phyloP scores from a whole-genome alignment of 2,113 vertebrate species.

The Xiphorhynchus elegans region DNA sequence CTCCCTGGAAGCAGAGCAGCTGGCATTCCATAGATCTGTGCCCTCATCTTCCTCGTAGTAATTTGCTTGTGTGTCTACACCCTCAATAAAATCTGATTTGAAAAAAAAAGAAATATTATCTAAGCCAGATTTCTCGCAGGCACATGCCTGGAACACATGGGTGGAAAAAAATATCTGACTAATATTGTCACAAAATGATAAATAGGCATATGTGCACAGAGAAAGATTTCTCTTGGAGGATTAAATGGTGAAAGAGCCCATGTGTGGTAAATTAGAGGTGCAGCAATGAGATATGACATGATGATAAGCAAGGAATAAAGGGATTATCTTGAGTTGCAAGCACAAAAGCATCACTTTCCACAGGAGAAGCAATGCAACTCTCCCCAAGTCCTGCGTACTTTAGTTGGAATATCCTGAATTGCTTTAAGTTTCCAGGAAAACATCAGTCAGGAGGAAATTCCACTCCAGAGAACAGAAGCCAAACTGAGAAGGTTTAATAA shows the following conservation, averaged over 20 bases:
- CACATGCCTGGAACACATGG: not conserved
- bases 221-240: not conserved
- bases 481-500: not conserved
- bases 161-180: not conserved
- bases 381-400: not conserved
- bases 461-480: not conserved
- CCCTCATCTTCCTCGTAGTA: not conserved
- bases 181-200: not conserved
- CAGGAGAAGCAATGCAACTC: not conserved
- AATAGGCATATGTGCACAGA: not conserved
- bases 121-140: not conserved
- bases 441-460: not conserved
- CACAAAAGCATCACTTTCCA: not conserved
- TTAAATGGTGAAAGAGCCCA: not conserved
- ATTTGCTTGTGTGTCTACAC: not conserved
- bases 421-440: not conserved
- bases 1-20: not conserved
- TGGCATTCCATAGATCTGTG: not conserved
- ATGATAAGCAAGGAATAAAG: not conserved
- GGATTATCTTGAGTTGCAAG: not conserved
- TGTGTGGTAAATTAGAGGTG: not conserved
- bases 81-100: not conserved
- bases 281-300: not conserved
- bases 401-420: not conserved
- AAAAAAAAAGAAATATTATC: too few species aligned